Percentiles rank a stretch among this genome's conserved stretches.
Evolutionary conservation across 2,888 invertebrate genomes (phyloP).

Genomic region (Xanthia togata): DNA sequence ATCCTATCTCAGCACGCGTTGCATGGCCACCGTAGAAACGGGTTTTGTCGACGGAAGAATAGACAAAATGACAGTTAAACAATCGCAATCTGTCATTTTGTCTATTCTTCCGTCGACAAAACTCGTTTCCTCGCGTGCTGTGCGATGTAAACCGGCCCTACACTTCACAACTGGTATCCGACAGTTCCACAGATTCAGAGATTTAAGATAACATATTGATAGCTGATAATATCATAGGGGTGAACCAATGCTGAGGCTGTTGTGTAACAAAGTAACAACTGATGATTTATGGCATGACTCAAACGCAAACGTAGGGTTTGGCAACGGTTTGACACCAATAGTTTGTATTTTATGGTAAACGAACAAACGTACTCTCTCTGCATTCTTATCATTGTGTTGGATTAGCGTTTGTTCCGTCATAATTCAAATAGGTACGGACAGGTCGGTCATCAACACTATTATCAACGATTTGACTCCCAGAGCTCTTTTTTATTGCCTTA

Average conservation of each 20-base stretch:
- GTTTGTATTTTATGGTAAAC: constrained; percentile 17
- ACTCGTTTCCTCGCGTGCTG: not conserved
- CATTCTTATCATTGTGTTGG: not conserved
- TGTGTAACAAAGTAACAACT: constrained; percentile 33
- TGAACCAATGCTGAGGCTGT: constrained; percentile 43
- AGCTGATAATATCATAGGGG: constrained; percentile 56
- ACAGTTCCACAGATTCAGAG: constrained; percentile 60
- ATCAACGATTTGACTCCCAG: not conserved
- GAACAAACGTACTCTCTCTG: not conserved
- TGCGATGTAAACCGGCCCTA: constrained; percentile 22
- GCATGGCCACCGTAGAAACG: no score
- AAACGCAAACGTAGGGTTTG: not conserved
- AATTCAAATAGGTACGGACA: not conserved
- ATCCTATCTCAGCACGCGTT: no score
- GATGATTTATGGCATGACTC: constrained; percentile 40
- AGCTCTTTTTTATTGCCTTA: not conserved
- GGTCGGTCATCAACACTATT: not conserved
- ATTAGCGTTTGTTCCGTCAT: not conserved
- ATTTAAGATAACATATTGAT: constrained; percentile 58
- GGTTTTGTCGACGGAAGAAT: no score
- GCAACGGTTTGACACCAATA: constrained; percentile 25
- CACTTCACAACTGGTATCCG: constrained; percentile 33
- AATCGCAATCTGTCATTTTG: no score
- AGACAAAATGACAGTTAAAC: no score
- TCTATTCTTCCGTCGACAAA: no score